These are phyloP conservation scores for Spialia ferax DNA, from an alignment of 2,888 invertebrate genomes.

Conservation along the genomic window DNA sequence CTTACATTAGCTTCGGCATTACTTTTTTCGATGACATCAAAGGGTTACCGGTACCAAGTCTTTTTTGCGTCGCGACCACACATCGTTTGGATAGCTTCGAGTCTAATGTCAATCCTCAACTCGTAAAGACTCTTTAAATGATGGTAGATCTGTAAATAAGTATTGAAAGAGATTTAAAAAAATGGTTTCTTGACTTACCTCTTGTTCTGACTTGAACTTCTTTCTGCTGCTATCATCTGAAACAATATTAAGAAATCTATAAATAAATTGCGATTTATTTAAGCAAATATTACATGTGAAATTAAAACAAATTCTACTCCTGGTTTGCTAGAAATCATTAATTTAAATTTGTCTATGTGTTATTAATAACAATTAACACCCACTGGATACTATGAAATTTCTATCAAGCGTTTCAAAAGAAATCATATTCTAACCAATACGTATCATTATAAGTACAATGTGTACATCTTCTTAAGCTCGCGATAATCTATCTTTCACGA, in stretches of 20 bases:
- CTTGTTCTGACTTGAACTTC: slow-evolving; percentile 77
- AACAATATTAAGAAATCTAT: slow-evolving; percentile 55
- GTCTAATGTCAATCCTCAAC: slow-evolving; percentile 18
- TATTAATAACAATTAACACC: too few relatives aligned
- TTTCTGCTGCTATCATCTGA: slow-evolving; percentile 82
- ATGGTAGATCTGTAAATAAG: not conserved
- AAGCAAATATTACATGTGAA: too few relatives aligned
- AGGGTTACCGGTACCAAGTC: slow-evolving; percentile 24
- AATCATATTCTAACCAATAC: slow-evolving; percentile 9
- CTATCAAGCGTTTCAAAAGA: too few relatives aligned
- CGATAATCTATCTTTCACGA: too few relatives aligned
- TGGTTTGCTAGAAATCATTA: too few relatives aligned
- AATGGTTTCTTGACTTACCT: slow-evolving; percentile 60
- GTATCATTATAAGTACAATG: too few relatives aligned
- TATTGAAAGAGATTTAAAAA: not conserved
- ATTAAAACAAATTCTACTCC: too few relatives aligned
- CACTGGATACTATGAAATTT: too few relatives aligned
- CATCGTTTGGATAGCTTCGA: slow-evolving; percentile 15
- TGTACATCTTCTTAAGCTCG: slow-evolving; percentile 10
- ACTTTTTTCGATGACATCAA: slow-evolving; percentile 33
- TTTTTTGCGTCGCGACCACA: slow-evolving; percentile 34
- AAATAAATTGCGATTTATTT: not conserved
- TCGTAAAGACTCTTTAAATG: not conserved
- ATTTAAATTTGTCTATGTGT: too few relatives aligned
- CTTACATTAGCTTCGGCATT: slow-evolving; percentile 29